These are phyloP conservation scores for Anguilla obscura DNA, from an alignment of 2,797 vertebrate genomes.

Conservation along the genomic window DNA sequence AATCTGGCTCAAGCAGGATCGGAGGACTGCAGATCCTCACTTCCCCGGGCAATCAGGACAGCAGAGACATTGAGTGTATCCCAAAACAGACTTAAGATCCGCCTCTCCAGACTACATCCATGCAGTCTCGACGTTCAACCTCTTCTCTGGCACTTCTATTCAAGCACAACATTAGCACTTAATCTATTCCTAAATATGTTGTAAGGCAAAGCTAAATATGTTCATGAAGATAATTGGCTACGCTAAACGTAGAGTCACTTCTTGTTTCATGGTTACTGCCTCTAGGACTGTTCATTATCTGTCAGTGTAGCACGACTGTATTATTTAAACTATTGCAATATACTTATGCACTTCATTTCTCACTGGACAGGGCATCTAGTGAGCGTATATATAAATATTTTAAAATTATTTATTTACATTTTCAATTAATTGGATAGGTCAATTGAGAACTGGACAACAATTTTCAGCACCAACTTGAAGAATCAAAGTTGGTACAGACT, in stretches of 20 bases:
- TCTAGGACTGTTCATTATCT: not conserved
- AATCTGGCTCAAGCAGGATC: not conserved
- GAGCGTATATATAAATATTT: not conserved
- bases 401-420: too few species aligned
- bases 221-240: not conserved
- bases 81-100: not conserved
- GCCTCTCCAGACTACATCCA: too few species aligned
- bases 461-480: not conserved
- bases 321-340: not conserved
- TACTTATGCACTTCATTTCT: not conserved
- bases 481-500: conserved; percentile 17
- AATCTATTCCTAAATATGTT: not conserved
- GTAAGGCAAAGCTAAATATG: not conserved
- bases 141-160: not conserved
- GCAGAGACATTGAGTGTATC: not conserved
- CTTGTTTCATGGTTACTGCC: not conserved
- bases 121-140: not conserved
- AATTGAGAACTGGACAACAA: not conserved
- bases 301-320: not conserved
- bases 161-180: not conserved
- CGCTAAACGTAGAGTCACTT: not conserved
- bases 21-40: not conserved
- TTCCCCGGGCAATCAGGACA: not conserved
- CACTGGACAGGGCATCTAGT: not conserved
- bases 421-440: not conserved